Evolutionary conservation across 2,888 invertebrate genomes (phyloP).

Genomic region (Tipula confusa): DNA sequence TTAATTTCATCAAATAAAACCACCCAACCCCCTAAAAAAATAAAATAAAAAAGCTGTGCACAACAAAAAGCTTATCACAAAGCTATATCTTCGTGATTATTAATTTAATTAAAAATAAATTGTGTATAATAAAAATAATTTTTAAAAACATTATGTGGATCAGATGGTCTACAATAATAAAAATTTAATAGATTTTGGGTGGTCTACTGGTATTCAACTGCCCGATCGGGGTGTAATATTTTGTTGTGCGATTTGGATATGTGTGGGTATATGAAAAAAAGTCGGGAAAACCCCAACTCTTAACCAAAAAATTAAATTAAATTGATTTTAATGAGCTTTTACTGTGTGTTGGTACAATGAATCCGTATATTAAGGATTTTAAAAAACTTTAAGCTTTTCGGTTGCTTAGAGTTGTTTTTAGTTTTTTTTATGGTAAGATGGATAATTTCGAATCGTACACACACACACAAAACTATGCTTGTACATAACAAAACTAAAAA

Average conservation of each 20-base stretch:
- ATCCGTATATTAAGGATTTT: background rate
- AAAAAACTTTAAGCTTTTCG: background rate
- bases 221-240: background rate
- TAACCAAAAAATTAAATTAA: background rate
- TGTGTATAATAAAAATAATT: background rate
- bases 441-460: background rate
- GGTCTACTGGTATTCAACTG: too few species aligned
- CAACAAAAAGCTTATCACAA: background rate
- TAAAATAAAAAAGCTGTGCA: background rate
- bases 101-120: background rate
- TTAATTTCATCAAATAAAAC: too few species aligned
- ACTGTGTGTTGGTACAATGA: background rate
- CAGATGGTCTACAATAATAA: conserved; percentile 1
- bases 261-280: background rate
- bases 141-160: background rate
- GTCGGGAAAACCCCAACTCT: too few species aligned
- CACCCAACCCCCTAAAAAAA: too few species aligned
- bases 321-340: conserved; percentile 12
- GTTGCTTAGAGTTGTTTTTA: background rate
- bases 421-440: background rate
- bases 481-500: background rate
- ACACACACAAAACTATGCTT: background rate
- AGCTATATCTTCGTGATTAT: background rate
- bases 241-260: background rate
- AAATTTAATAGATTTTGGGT: conserved; percentile 7